These are phyloP conservation scores for Tachycineta bicolor DNA, from an alignment of 2,113 vertebrate species.

Conservation along the genomic window DNA sequence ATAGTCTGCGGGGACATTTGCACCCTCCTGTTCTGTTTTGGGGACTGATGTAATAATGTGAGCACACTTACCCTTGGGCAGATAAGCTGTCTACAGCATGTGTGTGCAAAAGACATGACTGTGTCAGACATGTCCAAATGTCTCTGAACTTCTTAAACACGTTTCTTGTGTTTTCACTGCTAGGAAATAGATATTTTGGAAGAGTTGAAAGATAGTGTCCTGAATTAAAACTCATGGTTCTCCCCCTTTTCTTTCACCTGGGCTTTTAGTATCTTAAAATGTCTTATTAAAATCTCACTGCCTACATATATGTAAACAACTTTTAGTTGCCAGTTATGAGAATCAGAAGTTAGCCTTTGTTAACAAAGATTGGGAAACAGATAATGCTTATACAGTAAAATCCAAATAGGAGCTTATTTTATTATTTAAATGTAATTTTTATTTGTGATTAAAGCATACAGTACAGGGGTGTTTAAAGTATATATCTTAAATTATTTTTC, in stretches of 20 bases:
- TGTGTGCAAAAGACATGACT: neutral
- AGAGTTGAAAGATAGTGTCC: neutral
- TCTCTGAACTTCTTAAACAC: neutral
- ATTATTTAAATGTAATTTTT: neutral
- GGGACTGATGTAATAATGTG: neutral
- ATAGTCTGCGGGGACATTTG: neutral
- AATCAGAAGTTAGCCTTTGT: neutral
- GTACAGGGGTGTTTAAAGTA: neutral
- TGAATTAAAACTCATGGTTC: neutral
- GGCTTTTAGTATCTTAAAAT: neutral
- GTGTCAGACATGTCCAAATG: neutral
- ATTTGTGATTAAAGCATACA: neutral
- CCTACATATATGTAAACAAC: neutral
- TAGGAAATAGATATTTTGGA: neutral
- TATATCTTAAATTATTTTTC: neutral
- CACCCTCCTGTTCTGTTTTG: neutral
- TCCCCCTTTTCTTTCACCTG: neutral
- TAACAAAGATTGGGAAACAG: neutral
- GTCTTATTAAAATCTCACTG: neutral
- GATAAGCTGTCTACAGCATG: accelerated
- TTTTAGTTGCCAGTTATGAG: neutral
- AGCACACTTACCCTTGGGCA: neutral
- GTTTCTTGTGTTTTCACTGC: neutral
- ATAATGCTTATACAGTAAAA: neutral
- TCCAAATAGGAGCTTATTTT: neutral